Evolutionary conservation across 2,888 invertebrate species (phyloP).

Genomic region (Hirtodrosophila cameraria): DNA sequence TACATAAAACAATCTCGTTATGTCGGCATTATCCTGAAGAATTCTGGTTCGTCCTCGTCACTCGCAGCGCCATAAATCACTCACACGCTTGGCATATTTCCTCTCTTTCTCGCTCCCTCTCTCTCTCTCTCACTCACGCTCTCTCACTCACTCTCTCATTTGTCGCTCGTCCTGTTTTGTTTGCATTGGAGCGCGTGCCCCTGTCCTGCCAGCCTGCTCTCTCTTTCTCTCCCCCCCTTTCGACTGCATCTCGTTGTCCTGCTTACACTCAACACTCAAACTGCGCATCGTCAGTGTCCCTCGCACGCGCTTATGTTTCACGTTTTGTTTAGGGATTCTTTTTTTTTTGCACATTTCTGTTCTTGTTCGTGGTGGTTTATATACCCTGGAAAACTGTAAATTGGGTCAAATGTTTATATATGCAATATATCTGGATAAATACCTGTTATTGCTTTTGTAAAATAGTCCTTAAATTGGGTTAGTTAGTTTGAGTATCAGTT

Average conservation of each 20-base stretch:
- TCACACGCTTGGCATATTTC: constrained; percentile 80
- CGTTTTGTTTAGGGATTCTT: constrained; percentile 57
- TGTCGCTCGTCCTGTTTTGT: constrained; percentile 30
- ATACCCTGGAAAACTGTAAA: constrained; percentile 28
- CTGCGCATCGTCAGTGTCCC: constrained; percentile 35
- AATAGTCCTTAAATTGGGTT: too few species aligned
- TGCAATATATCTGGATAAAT: too few species aligned
- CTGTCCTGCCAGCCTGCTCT: constrained; percentile 23
- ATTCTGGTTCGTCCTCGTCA: constrained; percentile 83
- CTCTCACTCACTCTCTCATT: constrained; percentile 11
- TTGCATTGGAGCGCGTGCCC: constrained; percentile 52
- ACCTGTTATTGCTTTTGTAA: not conserved
- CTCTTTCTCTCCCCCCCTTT: constrained; percentile 4
- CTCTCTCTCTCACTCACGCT: constrained; percentile 9
- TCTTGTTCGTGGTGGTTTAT: constrained; percentile 17
- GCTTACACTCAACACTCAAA: constrained; percentile 51
- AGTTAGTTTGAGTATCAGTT: too few species aligned
- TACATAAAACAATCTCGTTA: constrained; percentile 83
- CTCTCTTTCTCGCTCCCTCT: constrained; percentile 30
- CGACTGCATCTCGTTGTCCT: constrained; percentile 38
- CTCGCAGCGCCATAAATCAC: constrained; percentile 83
- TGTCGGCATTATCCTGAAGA: constrained; percentile 83
- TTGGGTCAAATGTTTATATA: not conserved
- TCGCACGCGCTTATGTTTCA: constrained; percentile 60
- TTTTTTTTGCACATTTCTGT: constrained; percentile 27